These are phyloP conservation scores for Scaptomyza graminum DNA, from an alignment of 1,140 invertebrate species.

Conservation along the genomic window DNA sequence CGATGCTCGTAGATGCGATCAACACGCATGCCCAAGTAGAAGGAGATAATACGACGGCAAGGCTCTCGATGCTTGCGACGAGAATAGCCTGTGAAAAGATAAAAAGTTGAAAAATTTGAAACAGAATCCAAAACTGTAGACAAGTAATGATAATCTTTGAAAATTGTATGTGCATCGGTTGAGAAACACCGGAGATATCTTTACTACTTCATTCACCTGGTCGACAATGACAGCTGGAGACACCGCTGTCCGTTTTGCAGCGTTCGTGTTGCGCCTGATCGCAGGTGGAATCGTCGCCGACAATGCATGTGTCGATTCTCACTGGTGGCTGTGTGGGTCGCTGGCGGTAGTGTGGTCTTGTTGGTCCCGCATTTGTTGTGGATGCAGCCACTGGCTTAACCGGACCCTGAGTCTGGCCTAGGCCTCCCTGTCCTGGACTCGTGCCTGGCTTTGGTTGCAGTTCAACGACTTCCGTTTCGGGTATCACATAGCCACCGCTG, in stretches of 20 bases:
- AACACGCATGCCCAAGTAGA: slow-evolving; percentile 91
- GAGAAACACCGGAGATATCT: no score
- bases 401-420: neutral
- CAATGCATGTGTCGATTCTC: slow-evolving; percentile 96
- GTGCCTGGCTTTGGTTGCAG: slow-evolving; percentile 56
- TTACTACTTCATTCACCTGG: slow-evolving; percentile 85
- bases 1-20: slow-evolving; percentile 92
- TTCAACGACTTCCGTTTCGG: slow-evolving; percentile 83
- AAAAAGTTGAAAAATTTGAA: no score
- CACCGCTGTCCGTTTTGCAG: slow-evolving; percentile 94
- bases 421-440: slow-evolving; percentile 22
- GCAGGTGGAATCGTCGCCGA: slow-evolving; percentile 96
- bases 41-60: slow-evolving; percentile 91
- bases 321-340: slow-evolving; percentile 88
- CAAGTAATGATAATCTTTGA: no score
- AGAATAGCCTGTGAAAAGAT: slow-evolving; percentile 87
- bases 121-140: no score
- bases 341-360: slow-evolving; percentile 85
- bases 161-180: no score
- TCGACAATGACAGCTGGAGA: slow-evolving; percentile 95
- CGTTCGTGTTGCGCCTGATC: slow-evolving; percentile 93
- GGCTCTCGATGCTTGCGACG: slow-evolving; percentile 90
- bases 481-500: slow-evolving; percentile 84
- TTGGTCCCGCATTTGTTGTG: slow-evolving; percentile 79
- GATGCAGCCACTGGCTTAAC: slow-evolving; percentile 26